Base-by-base conservation (phyloP, 2,113 vertebrate genomes). In the Aegypius monachus region DNA sequence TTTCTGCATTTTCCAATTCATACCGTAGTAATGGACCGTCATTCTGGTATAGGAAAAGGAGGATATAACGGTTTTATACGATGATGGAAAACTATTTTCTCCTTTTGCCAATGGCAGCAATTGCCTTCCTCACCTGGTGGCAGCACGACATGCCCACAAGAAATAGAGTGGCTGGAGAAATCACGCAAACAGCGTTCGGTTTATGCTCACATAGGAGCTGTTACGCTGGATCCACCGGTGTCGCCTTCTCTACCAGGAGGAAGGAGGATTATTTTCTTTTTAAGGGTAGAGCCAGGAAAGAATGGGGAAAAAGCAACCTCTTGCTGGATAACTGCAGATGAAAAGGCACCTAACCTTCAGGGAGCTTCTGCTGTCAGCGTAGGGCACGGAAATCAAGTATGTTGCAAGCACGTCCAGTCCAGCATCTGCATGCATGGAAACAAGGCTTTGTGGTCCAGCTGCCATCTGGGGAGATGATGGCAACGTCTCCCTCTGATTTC, bases 181-280 rank as follows among this genome's bases (percentile, higher is more conserved):
- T 10, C 36, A 16, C 4, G 15, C 4, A 0, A 23, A 17, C 11
- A 71, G 29, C 1, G 0, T 16, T 74, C 1, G 3, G n/a, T 52
- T 71, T 81, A 27, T 43, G 55, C 48, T 74, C 18, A 55, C 7
- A 25, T 0, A 36, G 14, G 19, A 87, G 61, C 43, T 53, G 25
- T 50, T 83, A 63, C 1, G 5, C 56, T 61, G 52, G 40, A 75
- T 68, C 53, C 42, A 40, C 48, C 4, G 0, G 25, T 67, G 38
- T 56, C 5, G 2, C 19, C 31, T 40, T 78, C 38, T 66, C 50
- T 58, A 59, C 20, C 4, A 26, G 34, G 9, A 67, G 52, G n/a
- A 38, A 72, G 32, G 40, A 85, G 19, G 26, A 56, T 40, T 88
- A 16, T 70, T 88, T 80, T 72, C 31, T 82, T 80, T 63, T 58